Percentiles rank a stretch among this genome's conserved stretches.
Conservation (phyloP, 2,113 vertebrate species). For the Sphaerodactylus townsendi region DNA sequence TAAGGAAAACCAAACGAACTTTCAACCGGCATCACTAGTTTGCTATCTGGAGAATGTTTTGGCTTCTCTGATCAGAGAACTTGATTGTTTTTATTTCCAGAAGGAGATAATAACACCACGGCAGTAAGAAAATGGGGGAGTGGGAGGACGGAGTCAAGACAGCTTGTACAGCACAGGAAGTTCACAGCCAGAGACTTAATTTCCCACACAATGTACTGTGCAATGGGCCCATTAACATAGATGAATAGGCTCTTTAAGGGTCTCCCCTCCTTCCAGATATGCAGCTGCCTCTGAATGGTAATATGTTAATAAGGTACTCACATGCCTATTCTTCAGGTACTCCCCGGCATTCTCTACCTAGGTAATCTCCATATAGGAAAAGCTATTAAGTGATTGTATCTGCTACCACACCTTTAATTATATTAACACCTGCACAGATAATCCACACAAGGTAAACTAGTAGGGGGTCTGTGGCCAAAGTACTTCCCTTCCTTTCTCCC, state of each 20-base stretch:
- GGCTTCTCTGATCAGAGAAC: slow-evolving; percentile 82
- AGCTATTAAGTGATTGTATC: slow-evolving; percentile 76
- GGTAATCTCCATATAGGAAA: slow-evolving; percentile 86
- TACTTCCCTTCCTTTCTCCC: slow-evolving; percentile 66
- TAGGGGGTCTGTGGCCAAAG: slow-evolving; percentile 73
- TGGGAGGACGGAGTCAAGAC: slow-evolving; percentile 73
- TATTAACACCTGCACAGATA: slow-evolving; percentile 90
- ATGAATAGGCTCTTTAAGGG: slow-evolving; percentile 92
- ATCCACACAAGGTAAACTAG: slow-evolving; percentile 81
- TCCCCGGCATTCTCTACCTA: slow-evolving; percentile 84
- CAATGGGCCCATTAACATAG: slow-evolving; percentile 89
- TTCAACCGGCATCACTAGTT: slow-evolving; percentile 71
- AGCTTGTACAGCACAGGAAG: slow-evolving; percentile 82
- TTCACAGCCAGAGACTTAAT: slow-evolving; percentile 89
- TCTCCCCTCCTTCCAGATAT: slow-evolving; percentile 76
- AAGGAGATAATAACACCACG: slow-evolving; percentile 82
- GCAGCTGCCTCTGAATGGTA: slow-evolving; percentile 88
- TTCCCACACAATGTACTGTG: slow-evolving; percentile 91
- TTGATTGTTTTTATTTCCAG: slow-evolving; percentile 86
- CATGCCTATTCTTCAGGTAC: slow-evolving; percentile 89
- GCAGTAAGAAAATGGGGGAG: slow-evolving; percentile 76
- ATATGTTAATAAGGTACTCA: slow-evolving; percentile 92
- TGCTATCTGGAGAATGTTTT: slow-evolving; percentile 82
- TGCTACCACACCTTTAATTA: slow-evolving; percentile 94
- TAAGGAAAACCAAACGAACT: slow-evolving; percentile 82